These are phyloP conservation scores for Syndactyla subalaris DNA, from an alignment of 2,797 vertebrate species.

Conservation along the genomic window DNA sequence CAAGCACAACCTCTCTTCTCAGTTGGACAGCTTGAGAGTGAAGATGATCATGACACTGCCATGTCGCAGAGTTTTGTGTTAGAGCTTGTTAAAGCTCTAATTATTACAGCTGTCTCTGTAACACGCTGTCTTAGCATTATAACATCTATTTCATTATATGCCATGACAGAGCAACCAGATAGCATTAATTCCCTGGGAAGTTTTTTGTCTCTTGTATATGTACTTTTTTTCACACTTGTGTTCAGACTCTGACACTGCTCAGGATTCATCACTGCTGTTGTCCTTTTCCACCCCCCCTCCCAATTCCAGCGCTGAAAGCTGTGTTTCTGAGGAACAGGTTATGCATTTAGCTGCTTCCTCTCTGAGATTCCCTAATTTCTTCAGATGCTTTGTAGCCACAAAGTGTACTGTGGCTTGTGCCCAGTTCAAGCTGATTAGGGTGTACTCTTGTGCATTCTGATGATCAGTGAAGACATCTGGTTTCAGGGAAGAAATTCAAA, in stretches of 20 bases:
- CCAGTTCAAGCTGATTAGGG: background rate
- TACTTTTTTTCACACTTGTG: background rate
- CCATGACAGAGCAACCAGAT: background rate
- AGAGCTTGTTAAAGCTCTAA: slow-evolving; percentile 38
- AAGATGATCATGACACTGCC: slow-evolving; percentile 24
- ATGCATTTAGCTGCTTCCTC: background rate
- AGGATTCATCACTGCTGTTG: background rate
- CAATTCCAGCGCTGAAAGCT: accelerated
- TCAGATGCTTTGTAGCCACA: background rate
- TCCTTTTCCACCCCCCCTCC: background rate
- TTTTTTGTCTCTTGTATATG: background rate
- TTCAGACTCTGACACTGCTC: background rate
- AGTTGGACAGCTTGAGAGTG: slow-evolving; percentile 27
- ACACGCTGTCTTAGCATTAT: background rate
- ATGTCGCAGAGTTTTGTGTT: background rate
- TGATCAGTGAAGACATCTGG: background rate
- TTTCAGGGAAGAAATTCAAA: slow-evolving; percentile 10
- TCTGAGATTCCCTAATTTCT: background rate
- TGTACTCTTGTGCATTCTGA: background rate
- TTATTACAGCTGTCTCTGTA: slow-evolving; percentile 10
- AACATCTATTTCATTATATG: slow-evolving; percentile 7
- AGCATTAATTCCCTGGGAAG: background rate
- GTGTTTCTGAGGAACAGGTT: background rate
- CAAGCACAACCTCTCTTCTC: slow-evolving; percentile 12
- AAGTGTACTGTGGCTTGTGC: background rate